A percentile compares a stretch with the other conserved stretches of the same genome.
Conservation (phyloP, 2,113 vertebrate genomes). For the Sapayoa aenigma region DNA sequence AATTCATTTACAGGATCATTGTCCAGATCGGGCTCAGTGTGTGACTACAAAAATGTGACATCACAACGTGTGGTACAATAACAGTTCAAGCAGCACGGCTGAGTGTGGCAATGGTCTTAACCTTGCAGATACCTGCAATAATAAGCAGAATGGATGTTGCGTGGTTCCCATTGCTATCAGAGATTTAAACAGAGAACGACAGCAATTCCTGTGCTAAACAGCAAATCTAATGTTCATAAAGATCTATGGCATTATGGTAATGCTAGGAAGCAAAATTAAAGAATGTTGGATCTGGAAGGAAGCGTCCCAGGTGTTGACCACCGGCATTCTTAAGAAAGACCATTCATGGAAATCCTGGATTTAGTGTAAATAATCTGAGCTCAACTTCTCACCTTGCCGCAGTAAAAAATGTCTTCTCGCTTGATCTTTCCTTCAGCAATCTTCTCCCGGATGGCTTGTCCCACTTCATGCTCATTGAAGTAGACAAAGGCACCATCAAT, state of each 20-base stretch:
- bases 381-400: conserved; percentile 84
- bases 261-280: not conserved
- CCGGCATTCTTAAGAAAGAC: not conserved
- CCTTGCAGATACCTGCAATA: not conserved
- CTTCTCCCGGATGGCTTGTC: conserved; percentile 87
- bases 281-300: not conserved
- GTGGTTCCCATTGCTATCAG: not conserved
- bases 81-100: not conserved
- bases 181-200: not conserved
- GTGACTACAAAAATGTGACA: not conserved
- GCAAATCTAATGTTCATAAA: not conserved
- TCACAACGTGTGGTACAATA: not conserved
- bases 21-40: not conserved
- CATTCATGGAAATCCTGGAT: not conserved
- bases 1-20: not conserved
- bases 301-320: not conserved
- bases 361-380: not conserved
- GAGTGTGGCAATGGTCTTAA: not conserved
- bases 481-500: conserved; percentile 90
- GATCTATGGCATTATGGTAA: not conserved
- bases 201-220: not conserved
- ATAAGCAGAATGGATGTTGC: not conserved
- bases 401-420: conserved; percentile 92
- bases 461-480: conserved; percentile 88
- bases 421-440: conserved; percentile 86